Conservation (phyloP, 1,140 invertebrate species). For the Triops longicaudatus region DNA sequence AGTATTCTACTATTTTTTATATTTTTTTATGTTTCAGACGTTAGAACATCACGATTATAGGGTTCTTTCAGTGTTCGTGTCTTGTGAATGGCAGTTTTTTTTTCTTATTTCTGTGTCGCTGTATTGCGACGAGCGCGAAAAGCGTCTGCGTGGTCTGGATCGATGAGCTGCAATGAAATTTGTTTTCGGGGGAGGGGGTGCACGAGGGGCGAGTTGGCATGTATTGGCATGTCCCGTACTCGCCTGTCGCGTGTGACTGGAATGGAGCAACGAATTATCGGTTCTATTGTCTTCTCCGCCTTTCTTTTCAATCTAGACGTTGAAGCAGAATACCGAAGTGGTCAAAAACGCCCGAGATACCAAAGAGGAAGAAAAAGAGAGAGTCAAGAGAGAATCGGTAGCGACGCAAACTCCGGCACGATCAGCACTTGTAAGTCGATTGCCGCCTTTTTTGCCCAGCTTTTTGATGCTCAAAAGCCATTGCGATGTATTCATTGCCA, state of each 20-base stretch:
- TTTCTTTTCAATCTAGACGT: constrained; percentile 53
- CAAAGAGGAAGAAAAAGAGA: constrained; percentile 31
- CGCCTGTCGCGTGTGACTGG: background rate
- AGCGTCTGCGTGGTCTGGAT: constrained; percentile 13
- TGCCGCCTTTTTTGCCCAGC: no score
- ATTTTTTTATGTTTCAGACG: no score
- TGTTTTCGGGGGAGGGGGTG: background rate
- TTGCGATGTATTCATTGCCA: no score
- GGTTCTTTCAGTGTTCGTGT: no score
- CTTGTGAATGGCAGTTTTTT: background rate
- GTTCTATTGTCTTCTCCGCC: background rate
- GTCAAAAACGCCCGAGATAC: constrained; percentile 45
- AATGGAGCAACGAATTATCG: background rate
- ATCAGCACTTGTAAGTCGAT: constrained; percentile 21
- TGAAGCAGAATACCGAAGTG: constrained; percentile 93
- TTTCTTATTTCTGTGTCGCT: background rate
- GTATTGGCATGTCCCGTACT: background rate
- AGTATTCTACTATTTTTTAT: no score
- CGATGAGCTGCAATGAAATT: constrained; percentile 5
- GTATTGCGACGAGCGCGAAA: background rate
- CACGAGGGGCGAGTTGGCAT: background rate
- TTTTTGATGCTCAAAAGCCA: no score
- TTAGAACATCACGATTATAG: no score
- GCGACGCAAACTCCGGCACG: constrained; percentile 54
- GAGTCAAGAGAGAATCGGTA: constrained; percentile 50